Percentiles rank a stretch among this genome's conserved stretches.
These are phyloP conservation scores for Chouioia cunea DNA, from an alignment of 2,888 invertebrate species.

Conservation along the genomic window DNA sequence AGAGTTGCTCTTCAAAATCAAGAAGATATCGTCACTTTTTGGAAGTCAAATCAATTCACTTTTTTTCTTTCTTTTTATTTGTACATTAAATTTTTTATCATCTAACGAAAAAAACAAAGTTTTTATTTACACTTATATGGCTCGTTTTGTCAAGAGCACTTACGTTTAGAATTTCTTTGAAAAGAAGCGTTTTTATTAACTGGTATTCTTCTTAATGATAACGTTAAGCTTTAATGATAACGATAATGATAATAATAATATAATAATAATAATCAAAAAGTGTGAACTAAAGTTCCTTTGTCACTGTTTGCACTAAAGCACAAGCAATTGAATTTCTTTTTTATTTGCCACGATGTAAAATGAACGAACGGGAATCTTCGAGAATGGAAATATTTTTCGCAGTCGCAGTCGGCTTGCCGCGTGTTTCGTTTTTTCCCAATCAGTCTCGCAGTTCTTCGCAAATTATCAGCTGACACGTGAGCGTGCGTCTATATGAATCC, in stretches of 20 bases:
- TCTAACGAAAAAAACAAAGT: neutral
- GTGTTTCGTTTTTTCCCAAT: conserved; percentile 12
- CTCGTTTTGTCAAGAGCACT: conserved; percentile 1
- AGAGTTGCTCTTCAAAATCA: conserved; percentile 33
- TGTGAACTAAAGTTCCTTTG: conserved; percentile 42
- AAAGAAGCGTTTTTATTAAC: too few species aligned
- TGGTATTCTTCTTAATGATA: too few species aligned
- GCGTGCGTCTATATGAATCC: neutral
- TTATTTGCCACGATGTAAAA: neutral
- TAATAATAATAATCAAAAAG: conserved; percentile 41
- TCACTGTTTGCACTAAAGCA: conserved; percentile 30
- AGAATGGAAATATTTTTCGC: conserved; percentile 16
- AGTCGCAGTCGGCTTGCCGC: conserved; percentile 16
- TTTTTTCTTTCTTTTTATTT: too few species aligned
- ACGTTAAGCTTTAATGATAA: too few species aligned
- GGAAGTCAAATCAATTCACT: conserved; percentile 5
- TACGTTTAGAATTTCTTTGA: neutral
- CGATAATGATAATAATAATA: neutral
- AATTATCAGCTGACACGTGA: neutral
- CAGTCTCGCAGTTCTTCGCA: conserved; percentile 15
- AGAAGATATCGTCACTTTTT: conserved; percentile 37
- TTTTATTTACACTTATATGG: neutral
- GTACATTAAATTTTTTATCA: neutral
- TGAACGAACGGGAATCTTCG: too few species aligned
- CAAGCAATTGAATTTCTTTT: conserved; percentile 14